phyloP scores from a whole-genome alignment of 2,888 invertebrate species.

The Rhagium mordax region DNA sequence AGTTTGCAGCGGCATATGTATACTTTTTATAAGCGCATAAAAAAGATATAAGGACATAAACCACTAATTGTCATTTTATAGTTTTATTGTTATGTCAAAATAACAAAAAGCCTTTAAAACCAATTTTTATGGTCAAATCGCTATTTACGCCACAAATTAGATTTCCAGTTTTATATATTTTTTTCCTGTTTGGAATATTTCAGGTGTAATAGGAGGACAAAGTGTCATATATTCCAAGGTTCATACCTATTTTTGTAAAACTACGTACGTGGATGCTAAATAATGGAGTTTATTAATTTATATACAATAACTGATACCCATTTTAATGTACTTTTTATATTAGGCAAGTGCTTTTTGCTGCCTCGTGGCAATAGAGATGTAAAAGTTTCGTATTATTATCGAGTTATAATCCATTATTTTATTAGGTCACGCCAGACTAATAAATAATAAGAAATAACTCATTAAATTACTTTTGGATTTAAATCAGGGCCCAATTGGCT shows the following conservation, averaged over 20 bases:
- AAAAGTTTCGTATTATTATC: no score
- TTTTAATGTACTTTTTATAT: no score
- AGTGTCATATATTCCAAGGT: no score
- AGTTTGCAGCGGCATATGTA: constrained; percentile 2
- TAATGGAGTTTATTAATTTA: no score
- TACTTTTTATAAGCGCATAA: constrained; percentile 10
- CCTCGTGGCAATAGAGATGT: no score
- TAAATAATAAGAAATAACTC: background rate
- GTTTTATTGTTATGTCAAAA: constrained; percentile 14
- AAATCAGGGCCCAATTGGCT: background rate
- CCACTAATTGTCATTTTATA: constrained; percentile 31
- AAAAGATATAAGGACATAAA: constrained; percentile 17
- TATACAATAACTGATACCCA: no score
- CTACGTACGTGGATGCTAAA: no score
- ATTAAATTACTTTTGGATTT: background rate
- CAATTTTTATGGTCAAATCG: constrained; percentile 8
- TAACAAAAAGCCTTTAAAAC: constrained; percentile 22
- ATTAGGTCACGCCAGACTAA: background rate
- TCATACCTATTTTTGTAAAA: no score
- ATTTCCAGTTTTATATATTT: constrained; percentile 15
- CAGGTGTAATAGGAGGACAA: no score
- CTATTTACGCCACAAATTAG: constrained; percentile 19
- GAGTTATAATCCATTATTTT: background rate
- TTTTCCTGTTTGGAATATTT: background rate
- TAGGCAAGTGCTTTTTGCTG: no score